phyloP scores from a whole-genome alignment of 2,797 vertebrate species.

The Gymnothorax javanicus region DNA sequence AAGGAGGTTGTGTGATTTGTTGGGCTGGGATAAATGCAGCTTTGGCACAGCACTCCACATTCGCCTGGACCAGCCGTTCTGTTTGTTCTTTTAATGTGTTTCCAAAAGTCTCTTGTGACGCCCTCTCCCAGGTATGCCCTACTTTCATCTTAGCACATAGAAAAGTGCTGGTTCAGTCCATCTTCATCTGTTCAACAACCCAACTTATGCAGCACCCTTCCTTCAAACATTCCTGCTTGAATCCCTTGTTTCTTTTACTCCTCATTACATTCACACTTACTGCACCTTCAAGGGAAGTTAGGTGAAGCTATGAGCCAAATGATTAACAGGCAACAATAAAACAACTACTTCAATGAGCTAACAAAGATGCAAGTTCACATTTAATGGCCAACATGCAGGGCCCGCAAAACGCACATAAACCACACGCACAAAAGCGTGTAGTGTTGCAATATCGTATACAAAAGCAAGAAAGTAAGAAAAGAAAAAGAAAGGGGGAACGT shows the following conservation, averaged over 20 bases:
- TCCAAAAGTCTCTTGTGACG: slow-evolving; percentile 56
- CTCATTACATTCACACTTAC: background rate
- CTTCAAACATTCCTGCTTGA: background rate
- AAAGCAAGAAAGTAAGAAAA: slow-evolving; percentile 28
- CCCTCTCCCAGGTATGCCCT: slow-evolving; percentile 47
- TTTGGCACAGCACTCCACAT: slow-evolving; percentile 45
- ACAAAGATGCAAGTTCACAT: background rate
- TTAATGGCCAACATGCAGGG: background rate
- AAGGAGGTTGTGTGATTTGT: slow-evolving; percentile 42
- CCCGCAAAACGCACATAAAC: background rate
- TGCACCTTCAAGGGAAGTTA: background rate
- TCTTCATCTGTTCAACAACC: background rate
- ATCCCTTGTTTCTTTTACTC: background rate
- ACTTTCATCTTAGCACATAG: slow-evolving; percentile 31
- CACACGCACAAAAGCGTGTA: slow-evolving; percentile 37
- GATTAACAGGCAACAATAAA: background rate
- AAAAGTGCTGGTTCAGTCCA: background rate
- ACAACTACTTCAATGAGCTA: background rate
- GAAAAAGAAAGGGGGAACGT: background rate
- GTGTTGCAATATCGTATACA: slow-evolving; percentile 40
- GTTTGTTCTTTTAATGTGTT: slow-evolving; percentile 57
- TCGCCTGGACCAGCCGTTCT: slow-evolving; percentile 31
- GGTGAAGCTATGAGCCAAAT: background rate
- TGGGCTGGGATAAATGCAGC: slow-evolving; percentile 48
- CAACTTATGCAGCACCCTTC: background rate